Evolutionary conservation across 2,888 invertebrate genomes (phyloP).

Genomic region (Dolichopus griseipennis): DNA sequence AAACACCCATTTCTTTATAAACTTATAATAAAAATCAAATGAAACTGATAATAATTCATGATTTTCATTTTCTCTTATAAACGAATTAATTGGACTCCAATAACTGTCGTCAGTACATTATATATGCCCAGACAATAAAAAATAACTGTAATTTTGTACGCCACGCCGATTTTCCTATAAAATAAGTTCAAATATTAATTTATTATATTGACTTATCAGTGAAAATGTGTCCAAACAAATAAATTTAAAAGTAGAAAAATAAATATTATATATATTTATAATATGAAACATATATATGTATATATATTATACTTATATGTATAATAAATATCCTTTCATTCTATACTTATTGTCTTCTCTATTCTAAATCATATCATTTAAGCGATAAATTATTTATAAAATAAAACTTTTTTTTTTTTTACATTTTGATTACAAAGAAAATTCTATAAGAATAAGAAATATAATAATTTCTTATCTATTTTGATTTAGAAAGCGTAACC

Average conservation of each 20-base stretch:
- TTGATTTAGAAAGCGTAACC: too few relatives aligned
- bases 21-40: too few relatives aligned
- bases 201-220: constrained; percentile 6
- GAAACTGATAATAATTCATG: too few relatives aligned
- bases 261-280: neutral
- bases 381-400: neutral
- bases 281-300: neutral
- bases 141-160: neutral
- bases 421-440: neutral
- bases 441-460: neutral
- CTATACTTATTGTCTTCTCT: neutral
- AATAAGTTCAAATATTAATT: neutral
- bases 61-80: too few relatives aligned
- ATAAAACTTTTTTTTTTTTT: neutral
- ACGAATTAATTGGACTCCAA: too few relatives aligned
- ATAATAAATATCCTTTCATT: too few relatives aligned
- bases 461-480: too few relatives aligned
- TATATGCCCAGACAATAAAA: too few relatives aligned
- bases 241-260: neutral
- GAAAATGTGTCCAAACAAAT: constrained; percentile 1
- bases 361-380: constrained; percentile 1
- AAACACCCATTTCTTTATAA: too few relatives aligned
- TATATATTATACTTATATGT: too few relatives aligned
- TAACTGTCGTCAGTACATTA: too few relatives aligned
- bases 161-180: constrained; percentile 6